Conservation (phyloP, 2,888 invertebrate species). For the Sphaerophoria rueppellii region DNA sequence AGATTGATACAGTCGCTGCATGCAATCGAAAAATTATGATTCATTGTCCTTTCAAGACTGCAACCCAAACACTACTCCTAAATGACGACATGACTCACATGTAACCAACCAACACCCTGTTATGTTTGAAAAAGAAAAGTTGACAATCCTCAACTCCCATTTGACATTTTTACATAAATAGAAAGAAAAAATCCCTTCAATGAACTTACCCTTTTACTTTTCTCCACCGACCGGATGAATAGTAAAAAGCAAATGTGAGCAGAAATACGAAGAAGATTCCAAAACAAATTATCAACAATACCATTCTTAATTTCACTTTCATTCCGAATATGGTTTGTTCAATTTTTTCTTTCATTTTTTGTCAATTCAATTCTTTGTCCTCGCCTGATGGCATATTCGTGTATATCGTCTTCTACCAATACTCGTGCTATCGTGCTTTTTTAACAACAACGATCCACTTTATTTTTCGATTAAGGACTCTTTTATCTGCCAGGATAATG, state of each 20-base stretch:
- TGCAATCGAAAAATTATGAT: slow-evolving; percentile 40
- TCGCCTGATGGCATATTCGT: not conserved
- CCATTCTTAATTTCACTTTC: slow-evolving; percentile 45
- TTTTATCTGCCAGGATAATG: slow-evolving; percentile 53
- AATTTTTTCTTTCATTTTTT: slow-evolving; percentile 24
- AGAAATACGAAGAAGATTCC: not conserved
- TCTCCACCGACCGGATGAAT: not conserved
- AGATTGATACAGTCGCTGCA: slow-evolving; percentile 29
- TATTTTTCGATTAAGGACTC: slow-evolving; percentile 70
- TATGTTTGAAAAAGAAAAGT: too few relatives aligned
- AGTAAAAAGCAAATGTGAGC: not conserved
- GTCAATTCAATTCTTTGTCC: slow-evolving; percentile 34
- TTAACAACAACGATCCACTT: slow-evolving; percentile 54
- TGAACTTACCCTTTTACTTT: slow-evolving; percentile 25
- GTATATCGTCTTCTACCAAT: not conserved
- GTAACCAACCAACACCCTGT: not conserved
- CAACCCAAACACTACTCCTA: slow-evolving; percentile 2
- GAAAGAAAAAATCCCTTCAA: slow-evolving; percentile 11
- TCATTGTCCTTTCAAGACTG: slow-evolving; percentile 22
- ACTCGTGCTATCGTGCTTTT: not conserved
- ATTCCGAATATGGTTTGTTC: slow-evolving; percentile 4
- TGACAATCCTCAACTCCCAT: not conserved
- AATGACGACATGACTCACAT: slow-evolving; percentile 14
- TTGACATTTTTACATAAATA: slow-evolving; percentile 29
- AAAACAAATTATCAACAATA: slow-evolving; percentile 28